Evolutionary conservation across 1,140 invertebrate species (phyloP), one percentile per base, ranked within the genome.

Genomic region (Trachymyrmex cornetzi): DNA sequence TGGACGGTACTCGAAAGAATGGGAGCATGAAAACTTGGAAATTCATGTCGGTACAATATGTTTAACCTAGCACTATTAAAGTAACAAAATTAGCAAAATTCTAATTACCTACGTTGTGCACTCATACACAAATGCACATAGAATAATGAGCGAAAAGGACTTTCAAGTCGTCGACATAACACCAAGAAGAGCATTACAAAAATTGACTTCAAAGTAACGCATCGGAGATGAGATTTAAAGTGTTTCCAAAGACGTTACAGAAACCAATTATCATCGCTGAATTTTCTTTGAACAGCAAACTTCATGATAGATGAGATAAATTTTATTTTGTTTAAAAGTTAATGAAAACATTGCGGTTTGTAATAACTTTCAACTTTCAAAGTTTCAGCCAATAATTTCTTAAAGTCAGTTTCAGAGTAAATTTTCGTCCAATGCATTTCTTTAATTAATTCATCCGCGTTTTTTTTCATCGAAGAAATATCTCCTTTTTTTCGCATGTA

Each of bases 51-150:
- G 38, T 44, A 55, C 30, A 44, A 19, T 53, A 30, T 50, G 69
- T 74, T 75, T 53, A 64, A 71, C 14, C 69, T 34, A 57, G 19
- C 34, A n/a, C 22, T 24, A 30, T 44, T 88, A 79, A 89, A 88
- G 79, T 89, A 89, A 79, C 81, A 44, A 44, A 12, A 44, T 44
- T 44, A 44, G 59, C 14, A 50, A 50, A 63, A 85, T 67, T 69
- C 69, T 85, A 89, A 89, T 88, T 89, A 88, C 80, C 50, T 50
- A 57, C 50, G 67, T 67, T 53, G 81, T 50, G 87, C 44, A 72
- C 16, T 38, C 59, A 11, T 22, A 64, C 59, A 27, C 59, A 27
- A n/a, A 50, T 64, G 22, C 57, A 88, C 34, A 64, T 48, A 66
- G 24, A 67, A 27, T 30, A 48, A 34, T 50, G 44, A 53, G 50